phyloP scores from a whole-genome alignment of 2,888 invertebrate species.

The Epinotia ramella region DNA sequence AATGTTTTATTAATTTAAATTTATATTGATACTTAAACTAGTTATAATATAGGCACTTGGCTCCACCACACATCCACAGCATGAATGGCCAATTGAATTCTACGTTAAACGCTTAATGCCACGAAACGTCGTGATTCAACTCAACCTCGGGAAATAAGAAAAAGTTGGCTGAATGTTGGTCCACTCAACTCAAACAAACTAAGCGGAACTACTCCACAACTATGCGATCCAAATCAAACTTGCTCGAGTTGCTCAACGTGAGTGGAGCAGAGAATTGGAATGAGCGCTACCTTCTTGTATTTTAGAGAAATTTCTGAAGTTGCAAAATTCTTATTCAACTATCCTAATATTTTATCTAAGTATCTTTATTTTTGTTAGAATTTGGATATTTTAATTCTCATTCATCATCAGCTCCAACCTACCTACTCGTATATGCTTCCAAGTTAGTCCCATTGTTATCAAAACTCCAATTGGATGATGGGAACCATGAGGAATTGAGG shows the following conservation, averaged over 20 bases:
- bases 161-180: slow-evolving; percentile 31
- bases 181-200: slow-evolving; percentile 29
- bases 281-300: background rate
- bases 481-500: too few relatives aligned
- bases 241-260: too few relatives aligned
- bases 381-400: too few relatives aligned
- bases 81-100: background rate
- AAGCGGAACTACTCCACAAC: slow-evolving; percentile 28
- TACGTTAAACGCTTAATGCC: slow-evolving; percentile 1
- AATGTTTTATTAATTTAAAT: too few relatives aligned
- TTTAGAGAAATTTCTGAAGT: background rate
- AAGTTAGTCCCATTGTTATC: too few relatives aligned
- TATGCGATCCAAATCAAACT: slow-evolving; percentile 41
- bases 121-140: slow-evolving; percentile 18
- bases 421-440: too few relatives aligned
- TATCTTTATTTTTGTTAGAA: too few relatives aligned
- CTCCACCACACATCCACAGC: background rate
- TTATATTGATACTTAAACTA: too few relatives aligned
- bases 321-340: background rate
- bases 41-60: background rate
- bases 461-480: too few relatives aligned
- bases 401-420: too few relatives aligned
- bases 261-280: slow-evolving; percentile 8
- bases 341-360: too few relatives aligned
- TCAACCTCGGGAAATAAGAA: slow-evolving; percentile 25